phyloP scores from a whole-genome alignment of 2,113 vertebrate species.

The Engraulis encrasicolus region DNA sequence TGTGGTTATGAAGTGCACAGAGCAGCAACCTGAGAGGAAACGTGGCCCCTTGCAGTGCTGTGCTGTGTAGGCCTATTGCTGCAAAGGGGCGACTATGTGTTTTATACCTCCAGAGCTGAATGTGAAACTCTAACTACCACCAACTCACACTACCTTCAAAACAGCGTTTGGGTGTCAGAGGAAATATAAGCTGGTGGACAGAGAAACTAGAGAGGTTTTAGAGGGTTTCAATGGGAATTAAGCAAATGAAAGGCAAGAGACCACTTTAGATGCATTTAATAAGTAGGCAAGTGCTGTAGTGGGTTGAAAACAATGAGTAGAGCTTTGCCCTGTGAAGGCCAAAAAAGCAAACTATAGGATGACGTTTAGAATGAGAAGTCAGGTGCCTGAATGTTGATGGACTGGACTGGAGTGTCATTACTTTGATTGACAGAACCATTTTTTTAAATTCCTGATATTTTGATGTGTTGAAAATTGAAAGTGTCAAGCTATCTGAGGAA shows the following conservation, averaged over 20 bases:
- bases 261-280: neutral
- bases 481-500: neutral
- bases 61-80: no score
- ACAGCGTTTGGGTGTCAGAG: neutral
- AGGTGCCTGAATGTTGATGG: slow-evolving; percentile 2
- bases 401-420: neutral
- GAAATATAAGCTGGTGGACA: neutral
- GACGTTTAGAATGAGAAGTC: slow-evolving; percentile 4
- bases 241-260: neutral
- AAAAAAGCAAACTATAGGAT: neutral
- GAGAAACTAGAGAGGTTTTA: neutral
- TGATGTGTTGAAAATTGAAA: no score
- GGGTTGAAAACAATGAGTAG: neutral
- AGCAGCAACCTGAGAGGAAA: neutral
- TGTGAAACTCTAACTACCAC: neutral
- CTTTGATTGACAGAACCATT: neutral
- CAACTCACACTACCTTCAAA: neutral
- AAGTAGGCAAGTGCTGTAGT: neutral
- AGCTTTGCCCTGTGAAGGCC: neutral
- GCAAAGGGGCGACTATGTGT: neutral
- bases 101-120: slow-evolving; percentile 2
- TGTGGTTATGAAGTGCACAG: neutral
- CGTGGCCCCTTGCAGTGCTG: neutral
- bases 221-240: neutral
- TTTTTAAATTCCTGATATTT: neutral